Base-by-base conservation (phyloP, 1,140 invertebrate species). In the Trachelipus rathkii region DNA sequence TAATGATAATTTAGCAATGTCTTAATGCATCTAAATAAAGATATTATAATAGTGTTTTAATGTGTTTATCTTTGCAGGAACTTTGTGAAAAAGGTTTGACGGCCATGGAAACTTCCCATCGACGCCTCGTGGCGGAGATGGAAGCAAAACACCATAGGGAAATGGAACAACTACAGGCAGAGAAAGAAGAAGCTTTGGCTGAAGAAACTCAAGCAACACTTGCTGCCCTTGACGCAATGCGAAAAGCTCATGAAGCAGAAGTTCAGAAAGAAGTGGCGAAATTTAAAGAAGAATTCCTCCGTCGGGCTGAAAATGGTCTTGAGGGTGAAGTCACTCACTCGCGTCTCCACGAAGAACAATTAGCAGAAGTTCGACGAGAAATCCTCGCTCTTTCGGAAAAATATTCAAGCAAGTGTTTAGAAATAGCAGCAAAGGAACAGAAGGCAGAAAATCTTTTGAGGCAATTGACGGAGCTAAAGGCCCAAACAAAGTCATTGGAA, bases 191-290 rank as follows among this genome's bases (percentile, higher is more conserved):
- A 81, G 93, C 93, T 6, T 84, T 95, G 44, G 92, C 92, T 15
- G 93, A 95, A 84, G 94, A 96, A 85, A 95, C 93, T 8, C 92
- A 94, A 84, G 77, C 79, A 19, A 80, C 79, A 76, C 80, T 84
- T 15, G 89, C 90, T 78, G 94, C 95, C 15, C 85, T 97, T 73
- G 95, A 97, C 84, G 94, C 93, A 5, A 95, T 97, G 91, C 88
- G 93, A 60, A 95, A 96, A 84, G 94, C 94, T 0, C 95, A 97
- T 84, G 93, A 96, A 85, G 92, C 91, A 79, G 94, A 97, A 84
- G 92, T 96, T 24, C 91, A 95, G 82, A 89, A 33, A 91, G 71
- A 96, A 86, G 92, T 95, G 13, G 80, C 77, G 5, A 81, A 81
- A 83, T 95, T 95, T 84, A 95, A 95, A 84, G 88, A 92, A 74